Base-by-base conservation (phyloP, 2,797 vertebrate genomes). In the Melanotaenia parkinsoni region DNA sequence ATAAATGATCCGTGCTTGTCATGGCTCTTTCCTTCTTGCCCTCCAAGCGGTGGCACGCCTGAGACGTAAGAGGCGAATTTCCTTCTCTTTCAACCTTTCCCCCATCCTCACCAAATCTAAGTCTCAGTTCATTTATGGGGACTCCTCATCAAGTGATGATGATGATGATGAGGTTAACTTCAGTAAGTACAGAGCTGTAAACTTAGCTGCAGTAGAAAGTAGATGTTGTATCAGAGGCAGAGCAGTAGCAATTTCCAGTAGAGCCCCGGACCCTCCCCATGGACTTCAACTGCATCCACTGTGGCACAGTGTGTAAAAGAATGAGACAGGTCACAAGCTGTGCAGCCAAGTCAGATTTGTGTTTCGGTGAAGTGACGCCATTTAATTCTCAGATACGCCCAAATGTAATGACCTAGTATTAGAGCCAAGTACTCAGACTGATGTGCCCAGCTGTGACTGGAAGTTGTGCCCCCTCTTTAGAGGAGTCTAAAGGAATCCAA, bases 61-160 rank as follows among this genome's bases (percentile, higher is more conserved):
- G 88, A 94, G 93, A 89, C 95, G 93, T 87, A 92, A 94, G 84
- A 95, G 96, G 90, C 91, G 91, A 87, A 91, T 97, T 89, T 97
- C 96, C 88, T 97, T 97, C 95, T 96, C 96, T 91, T 93, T 98
- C 95, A 96, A 84, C 93, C 93, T 98, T 90, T 97, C 96, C 86
- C 96, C 96, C 40, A 95, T 96, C 88, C 94, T 97, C 92, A 93
- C 93, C 93, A 97, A 97, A 93, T 96, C 96, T 94, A 97, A 96
- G 95, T 93, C 94, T 92, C 89, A 86, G 61, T 78, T 95, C 84
- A 86, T 95, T 95, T 95, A 94, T 87, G 87, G 94, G 90, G 96
- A 94, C 93, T 96, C 95, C 92, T 98, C 96, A 85, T 97, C 96
- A 92, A 97, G 96, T 88, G 97, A 96, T 93, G 96, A 98, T 88